A percentile compares a stretch with the other conserved stretches of the same genome.
These are phyloP conservation scores for Capitulum mitella DNA, from an alignment of 2,888 invertebrate genomes.

Conservation along the genomic window DNA sequence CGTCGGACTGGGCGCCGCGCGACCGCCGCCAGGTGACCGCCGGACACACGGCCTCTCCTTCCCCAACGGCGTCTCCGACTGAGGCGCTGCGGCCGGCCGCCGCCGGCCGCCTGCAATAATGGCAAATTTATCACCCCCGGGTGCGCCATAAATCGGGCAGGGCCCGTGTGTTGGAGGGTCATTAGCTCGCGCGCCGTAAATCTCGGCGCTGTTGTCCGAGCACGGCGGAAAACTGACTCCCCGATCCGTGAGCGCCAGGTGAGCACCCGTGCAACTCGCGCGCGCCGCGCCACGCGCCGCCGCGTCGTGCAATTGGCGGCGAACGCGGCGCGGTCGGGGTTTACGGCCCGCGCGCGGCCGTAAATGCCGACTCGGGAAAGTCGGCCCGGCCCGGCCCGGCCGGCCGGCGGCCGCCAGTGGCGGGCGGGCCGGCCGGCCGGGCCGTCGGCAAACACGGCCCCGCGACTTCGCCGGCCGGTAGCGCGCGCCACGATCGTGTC, in stretches of 20 bases:
- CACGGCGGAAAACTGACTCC: neutral
- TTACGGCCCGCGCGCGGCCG: neutral
- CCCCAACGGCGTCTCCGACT: neutral
- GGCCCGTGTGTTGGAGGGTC: neutral
- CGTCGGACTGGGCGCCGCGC: too few relatives aligned
- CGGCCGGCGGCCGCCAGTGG: neutral
- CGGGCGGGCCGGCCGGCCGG: neutral
- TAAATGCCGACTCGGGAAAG: conserved; percentile 19
- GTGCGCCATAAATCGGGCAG: neutral
- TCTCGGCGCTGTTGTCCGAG: neutral
- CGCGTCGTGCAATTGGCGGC: neutral
- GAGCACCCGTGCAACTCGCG: neutral
- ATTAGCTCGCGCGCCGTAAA: neutral
- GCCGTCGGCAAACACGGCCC: neutral
- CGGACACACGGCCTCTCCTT: neutral
- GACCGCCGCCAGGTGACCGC: neutral
- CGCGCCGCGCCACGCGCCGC: too few relatives aligned
- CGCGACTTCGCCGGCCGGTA: neutral
- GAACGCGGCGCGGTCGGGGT: neutral
- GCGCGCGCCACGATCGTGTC: neutral
- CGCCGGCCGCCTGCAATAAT: conserved; percentile 17
- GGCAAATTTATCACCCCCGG: conserved; percentile 16
- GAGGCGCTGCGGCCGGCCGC: neutral
- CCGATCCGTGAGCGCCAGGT: neutral
- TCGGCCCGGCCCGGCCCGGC: conserved; percentile 6